Evolutionary conservation across 2,797 vertebrate genomes (phyloP), one percentile per base, ranked within the genome.

Genomic region (Euphonia xanthogaster): DNA sequence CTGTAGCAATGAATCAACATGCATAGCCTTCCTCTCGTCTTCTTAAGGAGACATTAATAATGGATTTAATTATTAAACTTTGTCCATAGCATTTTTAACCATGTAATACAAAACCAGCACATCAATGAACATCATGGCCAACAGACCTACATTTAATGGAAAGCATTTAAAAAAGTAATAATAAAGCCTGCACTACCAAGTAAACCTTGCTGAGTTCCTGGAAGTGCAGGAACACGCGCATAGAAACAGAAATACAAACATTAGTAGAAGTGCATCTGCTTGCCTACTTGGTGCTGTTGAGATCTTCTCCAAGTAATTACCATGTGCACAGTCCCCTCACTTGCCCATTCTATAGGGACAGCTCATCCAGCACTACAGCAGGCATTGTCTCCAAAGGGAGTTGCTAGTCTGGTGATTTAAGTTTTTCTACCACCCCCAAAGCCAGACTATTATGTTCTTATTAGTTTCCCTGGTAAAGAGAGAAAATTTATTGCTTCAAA

Each of bases 11-110:
- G 60, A 92, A 94, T 91, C 57, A 94, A 91, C 62, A 91, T 27
- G 39, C 31, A 86, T 5, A 1, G 51, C 61, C 79, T 80, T 90
- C 83, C 63, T 84, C 88, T 55, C 40, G 67, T 71, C 72, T 90
- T 95, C 90, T 93, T 89, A 50, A 92, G 33, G 33, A 91, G 60
- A 82, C 44, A 85, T 95, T 87, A 96, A 96, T 96, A 94, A 96
- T 95, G 58, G 84, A 96, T 96, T 93, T 96, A 95, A 97, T 97
- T 97, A 94, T 74, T 93, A 87, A 96, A 92, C 86, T 73, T 90
- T 67, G 84, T 87, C 72, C 81, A 44, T 18, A 91, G 75, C 65
- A 65, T 91, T 96, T 96, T 87, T 79, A 95, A 95, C 53, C 53
- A 51, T 68, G 94, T 96, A 96, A 96, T 51, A 93, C 79, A 88